phyloP scores from a whole-genome alignment of 2,113 vertebrate genomes.

The Corynorhinus townsendii region DNA sequence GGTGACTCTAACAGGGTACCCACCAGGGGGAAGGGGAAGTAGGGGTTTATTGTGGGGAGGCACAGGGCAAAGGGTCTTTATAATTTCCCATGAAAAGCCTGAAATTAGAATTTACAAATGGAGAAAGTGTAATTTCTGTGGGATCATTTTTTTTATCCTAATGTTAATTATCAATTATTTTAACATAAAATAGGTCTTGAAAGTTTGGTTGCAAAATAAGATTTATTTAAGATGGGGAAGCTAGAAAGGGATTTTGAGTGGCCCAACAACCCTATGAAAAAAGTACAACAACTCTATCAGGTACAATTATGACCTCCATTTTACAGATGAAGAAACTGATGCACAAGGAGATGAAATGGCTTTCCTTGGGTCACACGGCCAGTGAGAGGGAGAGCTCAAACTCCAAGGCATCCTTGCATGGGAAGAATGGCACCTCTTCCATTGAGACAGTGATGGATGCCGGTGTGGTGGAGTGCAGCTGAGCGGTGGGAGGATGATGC shows the following conservation, averaged over 20 bases:
- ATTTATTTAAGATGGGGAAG: background rate
- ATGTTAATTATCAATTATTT: background rate
- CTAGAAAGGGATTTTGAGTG: too few relatives aligned
- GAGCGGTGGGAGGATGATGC: background rate
- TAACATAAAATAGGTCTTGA: background rate
- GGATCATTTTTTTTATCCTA: background rate
- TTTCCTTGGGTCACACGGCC: background rate
- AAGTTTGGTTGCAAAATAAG: background rate
- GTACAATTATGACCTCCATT: background rate
- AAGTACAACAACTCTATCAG: background rate
- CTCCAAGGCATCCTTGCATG: too few relatives aligned
- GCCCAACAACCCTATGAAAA: too few relatives aligned
- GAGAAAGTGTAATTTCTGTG: background rate
- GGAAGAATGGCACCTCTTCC: background rate
- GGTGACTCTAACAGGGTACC: background rate
- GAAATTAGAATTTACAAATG: background rate
- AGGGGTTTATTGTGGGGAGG: rapidly evolving
- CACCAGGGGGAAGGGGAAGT: background rate
- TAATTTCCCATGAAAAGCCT: background rate
- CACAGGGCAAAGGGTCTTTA: background rate
- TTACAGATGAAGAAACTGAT: background rate
- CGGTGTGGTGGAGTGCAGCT: too few relatives aligned
- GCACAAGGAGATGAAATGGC: background rate
- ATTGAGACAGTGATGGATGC: background rate
- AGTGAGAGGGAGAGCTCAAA: background rate